phyloP scores from a whole-genome alignment of 2,797 vertebrate species.

The Danio tinwini region DNA sequence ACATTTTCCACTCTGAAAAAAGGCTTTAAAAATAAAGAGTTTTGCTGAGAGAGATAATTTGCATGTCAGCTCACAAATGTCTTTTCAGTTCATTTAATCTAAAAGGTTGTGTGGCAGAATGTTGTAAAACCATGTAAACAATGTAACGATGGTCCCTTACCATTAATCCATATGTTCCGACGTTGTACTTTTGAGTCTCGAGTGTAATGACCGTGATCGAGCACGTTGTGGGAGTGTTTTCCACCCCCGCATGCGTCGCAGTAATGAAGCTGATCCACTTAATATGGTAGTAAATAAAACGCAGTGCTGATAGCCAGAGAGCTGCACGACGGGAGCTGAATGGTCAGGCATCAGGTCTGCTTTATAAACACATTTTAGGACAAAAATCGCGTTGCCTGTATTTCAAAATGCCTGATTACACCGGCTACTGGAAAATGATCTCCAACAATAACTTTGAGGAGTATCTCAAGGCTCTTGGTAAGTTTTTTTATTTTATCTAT shows the following conservation, averaged over 20 bases:
- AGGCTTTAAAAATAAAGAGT: not conserved
- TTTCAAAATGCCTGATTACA: slow-evolving; percentile 86
- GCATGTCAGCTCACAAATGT: slow-evolving; percentile 19
- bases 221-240: not conserved
- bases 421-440: slow-evolving; percentile 89
- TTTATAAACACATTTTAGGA: not conserved
- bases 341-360: not conserved
- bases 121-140: not conserved
- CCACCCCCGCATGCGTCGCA: not conserved
- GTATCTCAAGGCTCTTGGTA: slow-evolving; percentile 90
- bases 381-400: not conserved
- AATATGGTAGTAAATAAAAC: slow-evolving; percentile 16
- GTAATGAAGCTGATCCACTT: slow-evolving; percentile 20
- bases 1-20: not conserved
- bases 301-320: not conserved
- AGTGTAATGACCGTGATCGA: not conserved
- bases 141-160: not conserved
- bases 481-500: slow-evolving; percentile 58
- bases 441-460: slow-evolving; percentile 89
- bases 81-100: slow-evolving; percentile 8
- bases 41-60: not conserved
- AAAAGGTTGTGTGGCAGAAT: not conserved
- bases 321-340: not conserved
- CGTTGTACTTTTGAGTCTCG: not conserved
- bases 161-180: not conserved